These are phyloP conservation scores for Conops quadrifasciatus DNA, from an alignment of 2,888 invertebrate genomes.

Conservation along the genomic window DNA sequence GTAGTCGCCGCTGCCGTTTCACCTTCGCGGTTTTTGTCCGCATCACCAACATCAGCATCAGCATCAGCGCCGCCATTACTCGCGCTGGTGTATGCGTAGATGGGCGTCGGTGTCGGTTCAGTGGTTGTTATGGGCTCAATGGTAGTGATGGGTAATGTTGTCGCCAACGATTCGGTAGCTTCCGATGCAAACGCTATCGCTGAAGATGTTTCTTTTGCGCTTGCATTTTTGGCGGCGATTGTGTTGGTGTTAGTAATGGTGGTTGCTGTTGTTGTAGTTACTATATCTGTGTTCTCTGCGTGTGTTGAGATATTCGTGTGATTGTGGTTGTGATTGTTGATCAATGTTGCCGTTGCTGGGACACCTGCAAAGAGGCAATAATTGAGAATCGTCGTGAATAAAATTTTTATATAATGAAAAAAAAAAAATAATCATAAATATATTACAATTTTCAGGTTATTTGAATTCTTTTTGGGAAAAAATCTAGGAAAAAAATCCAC, in stretches of 20 bases:
- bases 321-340: too few relatives aligned
- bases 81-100: slow-evolving; percentile 23
- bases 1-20: slow-evolving; percentile 25
- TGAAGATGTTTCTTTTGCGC: slow-evolving; percentile 18
- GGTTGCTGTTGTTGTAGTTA: neutral
- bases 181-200: slow-evolving; percentile 3
- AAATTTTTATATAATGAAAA: too few relatives aligned
- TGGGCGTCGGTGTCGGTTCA: slow-evolving; percentile 58
- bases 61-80: neutral
- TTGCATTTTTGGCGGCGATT: neutral
- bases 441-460: too few relatives aligned
- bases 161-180: slow-evolving; percentile 39
- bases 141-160: slow-evolving; percentile 50
- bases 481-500: too few relatives aligned
- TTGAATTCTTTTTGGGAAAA: too few relatives aligned
- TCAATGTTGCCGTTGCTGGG: too few relatives aligned
- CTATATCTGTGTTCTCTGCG: too few relatives aligned
- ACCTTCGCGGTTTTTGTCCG: slow-evolving; percentile 10
- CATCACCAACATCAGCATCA: too few relatives aligned
- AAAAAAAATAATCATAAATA: too few relatives aligned
- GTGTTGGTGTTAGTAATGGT: slow-evolving; percentile 3
- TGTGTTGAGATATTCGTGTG: too few relatives aligned
- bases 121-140: slow-evolving; percentile 60
- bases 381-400: too few relatives aligned
- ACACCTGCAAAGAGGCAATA: too few relatives aligned